These are phyloP conservation scores for Ischnura elegans DNA, from an alignment of 2,888 invertebrate species.

Conservation along the genomic window DNA sequence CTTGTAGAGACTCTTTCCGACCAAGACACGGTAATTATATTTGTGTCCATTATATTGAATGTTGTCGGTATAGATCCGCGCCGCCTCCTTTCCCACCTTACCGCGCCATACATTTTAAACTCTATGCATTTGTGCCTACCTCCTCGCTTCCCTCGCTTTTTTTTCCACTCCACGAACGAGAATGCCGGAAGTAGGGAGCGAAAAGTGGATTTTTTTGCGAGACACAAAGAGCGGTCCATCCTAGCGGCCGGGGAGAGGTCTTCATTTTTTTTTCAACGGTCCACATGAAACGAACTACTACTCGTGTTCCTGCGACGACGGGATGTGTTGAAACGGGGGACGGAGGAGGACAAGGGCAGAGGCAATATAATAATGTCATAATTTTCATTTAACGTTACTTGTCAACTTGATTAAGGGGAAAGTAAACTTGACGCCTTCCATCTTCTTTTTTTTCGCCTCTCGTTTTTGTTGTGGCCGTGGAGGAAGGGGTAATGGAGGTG, in stretches of 20 bases:
- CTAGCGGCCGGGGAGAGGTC: not conserved
- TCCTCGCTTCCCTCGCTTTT: not conserved
- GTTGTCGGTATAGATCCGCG: not conserved
- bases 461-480: not conserved
- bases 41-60: not conserved
- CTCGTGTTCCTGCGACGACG: not conserved
- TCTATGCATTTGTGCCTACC: not conserved
- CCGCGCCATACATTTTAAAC: not conserved
- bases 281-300: not conserved
- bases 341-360: not conserved
- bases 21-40: too few relatives aligned
- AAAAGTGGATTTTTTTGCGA: not conserved
- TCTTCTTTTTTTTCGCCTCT: not conserved
- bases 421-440: constrained; percentile 49
- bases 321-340: constrained; percentile 1
- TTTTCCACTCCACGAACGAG: not conserved
- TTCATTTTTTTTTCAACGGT: not conserved
- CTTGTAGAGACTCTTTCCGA: too few relatives aligned
- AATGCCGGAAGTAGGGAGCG: not conserved
- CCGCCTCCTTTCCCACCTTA: not conserved
- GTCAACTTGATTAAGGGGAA: constrained; percentile 55
- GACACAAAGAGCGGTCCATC: constrained; percentile 3
- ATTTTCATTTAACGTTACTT: constrained; percentile 63
- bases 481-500: not conserved
- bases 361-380: constrained; percentile 55